Percentiles rank a stretch among this genome's conserved stretches.
Conservation (phyloP, 1,140 invertebrate genomes). For the Philotrypesis tridentata region DNA sequence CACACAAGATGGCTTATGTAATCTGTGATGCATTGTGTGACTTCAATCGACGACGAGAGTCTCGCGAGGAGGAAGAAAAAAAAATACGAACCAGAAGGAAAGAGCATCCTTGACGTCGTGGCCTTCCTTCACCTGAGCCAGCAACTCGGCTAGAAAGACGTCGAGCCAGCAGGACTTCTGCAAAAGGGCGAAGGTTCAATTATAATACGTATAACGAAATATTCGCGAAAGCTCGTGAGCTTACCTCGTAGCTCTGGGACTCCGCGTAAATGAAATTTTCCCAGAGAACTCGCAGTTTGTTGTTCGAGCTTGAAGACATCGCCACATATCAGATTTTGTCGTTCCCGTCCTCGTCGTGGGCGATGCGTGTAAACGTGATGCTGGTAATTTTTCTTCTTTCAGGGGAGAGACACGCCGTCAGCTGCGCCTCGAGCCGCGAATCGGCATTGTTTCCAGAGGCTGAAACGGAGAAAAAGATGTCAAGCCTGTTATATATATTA, state of each 20-base stretch:
- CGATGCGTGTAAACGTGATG: too few species aligned
- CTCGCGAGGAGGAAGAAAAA: neutral
- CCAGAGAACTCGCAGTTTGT: constrained; percentile 72
- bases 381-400: constrained; percentile 21
- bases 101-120: constrained; percentile 76
- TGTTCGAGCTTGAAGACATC: constrained; percentile 56
- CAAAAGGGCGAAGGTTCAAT: too few species aligned
- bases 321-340: constrained; percentile 48
- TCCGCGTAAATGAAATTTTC: constrained; percentile 77
- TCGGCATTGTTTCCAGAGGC: constrained; percentile 22
- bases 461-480: constrained; percentile 7
- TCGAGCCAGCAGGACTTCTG: constrained; percentile 81
- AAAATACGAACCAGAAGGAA: constrained; percentile 76
- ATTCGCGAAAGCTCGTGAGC: neutral
- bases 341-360: neutral
- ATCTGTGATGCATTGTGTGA: neutral
- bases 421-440: constrained; percentile 1
- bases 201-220: too few species aligned
- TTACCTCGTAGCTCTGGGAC: constrained; percentile 77
- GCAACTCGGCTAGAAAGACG: constrained; percentile 78
- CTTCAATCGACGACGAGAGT: too few species aligned
- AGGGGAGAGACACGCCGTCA: constrained; percentile 38
- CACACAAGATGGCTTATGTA: neutral
- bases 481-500: neutral
- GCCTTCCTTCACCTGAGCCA: constrained; percentile 77